Base-by-base conservation (phyloP, 2,113 vertebrate genomes). In the Galbula dea region DNA sequence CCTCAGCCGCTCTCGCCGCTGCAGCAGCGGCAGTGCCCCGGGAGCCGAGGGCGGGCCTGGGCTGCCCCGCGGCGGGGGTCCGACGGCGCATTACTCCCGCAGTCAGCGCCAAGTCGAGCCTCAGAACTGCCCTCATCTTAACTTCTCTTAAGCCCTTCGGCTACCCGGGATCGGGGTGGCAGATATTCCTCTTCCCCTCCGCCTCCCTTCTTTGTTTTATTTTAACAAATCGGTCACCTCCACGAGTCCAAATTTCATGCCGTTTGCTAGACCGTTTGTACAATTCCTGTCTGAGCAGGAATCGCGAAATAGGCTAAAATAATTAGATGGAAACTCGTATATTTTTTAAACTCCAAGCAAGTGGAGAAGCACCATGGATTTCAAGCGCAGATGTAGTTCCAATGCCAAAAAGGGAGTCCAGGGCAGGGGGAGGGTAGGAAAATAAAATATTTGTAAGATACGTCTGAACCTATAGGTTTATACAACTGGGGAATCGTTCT, bases 401-500 rank as follows among this genome's bases (percentile, higher is more conserved):
- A 92, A 96, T 96, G 96, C 98, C 97, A 97, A 98, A 98, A 97
- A 94, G 66, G 22, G 77, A 92, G 81, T 34, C 48, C 6, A 20
- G 82, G 68, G 13, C 63, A 5, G 8, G 45, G 58, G 36, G 43
- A 58, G 34, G 46, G 79, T 36, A 97, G 54, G 55, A 63, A 79
- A 82, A 83, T 43, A 69, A 90, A 88, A 96, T 87, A 96, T 97
- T 97, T 98, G 98, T 98, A 97, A 97, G 97, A 94, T 97, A 96
- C 80, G 76, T 96, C 92, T 92, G 92, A 98, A 97, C 93, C 96
- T 96, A 96, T 94, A 97, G 97, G 97, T 97, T 98, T 99, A 98
- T 99, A 98, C 90, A 96, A 97, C 94, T 96, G 97, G 90, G 97
- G 97, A 98, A 98, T 98, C 98, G 97, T 98, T 98, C 97, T 98